Conservation (phyloP, 2,113 vertebrate genomes). For the Platysternon megacephalum region DNA sequence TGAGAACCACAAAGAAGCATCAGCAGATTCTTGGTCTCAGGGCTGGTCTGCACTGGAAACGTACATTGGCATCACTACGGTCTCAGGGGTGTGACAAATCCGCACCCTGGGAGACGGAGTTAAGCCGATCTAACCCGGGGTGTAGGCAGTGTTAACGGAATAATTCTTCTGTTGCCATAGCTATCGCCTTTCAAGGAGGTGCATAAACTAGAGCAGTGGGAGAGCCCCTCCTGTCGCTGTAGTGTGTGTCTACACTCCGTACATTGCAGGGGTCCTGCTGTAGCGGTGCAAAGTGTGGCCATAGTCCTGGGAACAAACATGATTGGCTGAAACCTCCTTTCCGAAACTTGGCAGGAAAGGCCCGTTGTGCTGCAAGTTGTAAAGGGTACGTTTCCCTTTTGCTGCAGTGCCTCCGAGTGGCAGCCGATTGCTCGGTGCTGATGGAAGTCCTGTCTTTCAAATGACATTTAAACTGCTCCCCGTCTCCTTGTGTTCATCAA, state of each 20-base stretch:
- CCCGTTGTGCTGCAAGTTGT: background rate
- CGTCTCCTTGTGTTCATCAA: background rate
- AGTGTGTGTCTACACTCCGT: background rate
- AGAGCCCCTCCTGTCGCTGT: background rate
- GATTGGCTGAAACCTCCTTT: accelerated
- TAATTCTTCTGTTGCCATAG: background rate
- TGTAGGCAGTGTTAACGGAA: background rate
- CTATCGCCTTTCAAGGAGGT: background rate
- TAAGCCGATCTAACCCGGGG: background rate
- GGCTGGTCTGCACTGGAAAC: too few relatives aligned
- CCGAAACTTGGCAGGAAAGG: background rate
- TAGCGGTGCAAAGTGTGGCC: background rate
- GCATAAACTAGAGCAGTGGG: background rate
- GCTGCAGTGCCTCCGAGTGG: background rate
- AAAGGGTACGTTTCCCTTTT: background rate
- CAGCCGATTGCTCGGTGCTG: background rate
- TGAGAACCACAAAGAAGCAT: background rate
- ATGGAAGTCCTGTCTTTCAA: background rate
- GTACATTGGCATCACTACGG: background rate
- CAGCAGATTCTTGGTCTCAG: background rate
- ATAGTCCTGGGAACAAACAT: background rate
- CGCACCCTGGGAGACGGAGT: background rate
- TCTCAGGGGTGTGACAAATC: background rate
- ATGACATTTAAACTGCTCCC: accelerated
- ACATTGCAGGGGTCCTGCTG: accelerated